These are phyloP conservation scores for Metacarcinus magister DNA, from an alignment of 2,888 invertebrate species.

Conservation along the genomic window DNA sequence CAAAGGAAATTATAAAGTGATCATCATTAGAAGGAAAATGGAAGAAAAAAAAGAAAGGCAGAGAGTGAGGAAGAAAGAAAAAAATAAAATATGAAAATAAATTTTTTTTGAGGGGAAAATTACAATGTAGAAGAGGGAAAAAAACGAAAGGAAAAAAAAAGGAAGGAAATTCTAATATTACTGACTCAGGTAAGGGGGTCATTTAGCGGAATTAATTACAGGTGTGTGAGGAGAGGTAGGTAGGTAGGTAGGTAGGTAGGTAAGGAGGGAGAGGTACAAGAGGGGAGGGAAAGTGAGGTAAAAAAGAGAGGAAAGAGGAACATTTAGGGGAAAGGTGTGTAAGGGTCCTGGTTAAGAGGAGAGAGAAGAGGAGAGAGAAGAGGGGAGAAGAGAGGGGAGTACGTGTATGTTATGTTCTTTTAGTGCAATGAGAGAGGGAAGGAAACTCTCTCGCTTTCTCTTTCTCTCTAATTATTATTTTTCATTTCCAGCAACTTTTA, in stretches of 20 bases:
- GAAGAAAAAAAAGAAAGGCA: neutral
- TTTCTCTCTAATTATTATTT: neutral
- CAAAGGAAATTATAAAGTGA: neutral
- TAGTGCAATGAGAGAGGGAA: neutral
- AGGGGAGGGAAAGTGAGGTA: neutral
- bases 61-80: neutral
- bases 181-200: neutral
- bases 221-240: neutral
- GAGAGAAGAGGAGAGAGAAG: neutral
- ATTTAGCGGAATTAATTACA: constrained; percentile 29
- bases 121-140: neutral
- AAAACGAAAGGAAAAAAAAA: neutral
- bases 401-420: constrained; percentile 8
- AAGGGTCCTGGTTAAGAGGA: neutral
- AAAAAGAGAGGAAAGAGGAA: neutral
- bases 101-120: neutral
- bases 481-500: neutral
- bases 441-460: neutral
- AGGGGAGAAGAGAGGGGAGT: neutral
- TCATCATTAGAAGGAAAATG: neutral
- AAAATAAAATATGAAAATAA: neutral
- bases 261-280: neutral
- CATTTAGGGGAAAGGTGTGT: neutral
- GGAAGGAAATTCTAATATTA: neutral
- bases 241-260: neutral